Percentiles rank a stretch among this genome's conserved stretches.
These are phyloP conservation scores for Coranthus polyacanthus DNA, from an alignment of 2,797 vertebrate genomes.

Conservation along the genomic window DNA sequence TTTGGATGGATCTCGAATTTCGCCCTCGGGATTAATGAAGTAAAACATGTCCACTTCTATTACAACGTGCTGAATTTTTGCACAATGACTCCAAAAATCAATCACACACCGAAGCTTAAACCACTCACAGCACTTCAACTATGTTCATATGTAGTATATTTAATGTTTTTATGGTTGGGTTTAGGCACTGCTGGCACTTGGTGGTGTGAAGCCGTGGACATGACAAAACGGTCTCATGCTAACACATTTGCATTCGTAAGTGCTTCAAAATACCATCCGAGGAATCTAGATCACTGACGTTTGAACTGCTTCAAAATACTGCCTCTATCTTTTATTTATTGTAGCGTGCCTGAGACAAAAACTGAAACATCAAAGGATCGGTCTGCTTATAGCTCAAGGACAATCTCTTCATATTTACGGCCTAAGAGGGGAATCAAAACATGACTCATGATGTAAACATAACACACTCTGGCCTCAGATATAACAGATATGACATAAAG, in stretches of 20 bases:
- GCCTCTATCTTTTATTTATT: constrained; percentile 6
- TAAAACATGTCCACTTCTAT: too few species aligned
- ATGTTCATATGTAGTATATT: too few species aligned
- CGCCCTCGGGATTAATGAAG: too few species aligned
- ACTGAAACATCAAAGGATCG: background rate
- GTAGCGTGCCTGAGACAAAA: constrained; percentile 1
- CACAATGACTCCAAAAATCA: too few species aligned
- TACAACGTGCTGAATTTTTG: too few species aligned
- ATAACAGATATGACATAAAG: constrained; percentile 25
- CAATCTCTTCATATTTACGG: constrained; percentile 14
- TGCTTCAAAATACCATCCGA: constrained; percentile 15
- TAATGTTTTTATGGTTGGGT: too few species aligned
- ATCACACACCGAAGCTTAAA: too few species aligned
- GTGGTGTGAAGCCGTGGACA: constrained; percentile 38
- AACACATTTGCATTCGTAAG: constrained; percentile 26
- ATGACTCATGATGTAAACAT: constrained; percentile 37
- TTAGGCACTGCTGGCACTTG: too few species aligned
- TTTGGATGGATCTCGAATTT: too few species aligned
- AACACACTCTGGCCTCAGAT: constrained; percentile 25
- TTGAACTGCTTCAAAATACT: constrained; percentile 19
- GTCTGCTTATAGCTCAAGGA: background rate
- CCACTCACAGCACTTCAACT: too few species aligned
- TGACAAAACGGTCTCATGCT: constrained; percentile 46
- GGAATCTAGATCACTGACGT: constrained; percentile 18
- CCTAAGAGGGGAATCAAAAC: constrained; percentile 26